phyloP scores from a whole-genome alignment of 2,113 vertebrate genomes.

The Hyla sarda region DNA sequence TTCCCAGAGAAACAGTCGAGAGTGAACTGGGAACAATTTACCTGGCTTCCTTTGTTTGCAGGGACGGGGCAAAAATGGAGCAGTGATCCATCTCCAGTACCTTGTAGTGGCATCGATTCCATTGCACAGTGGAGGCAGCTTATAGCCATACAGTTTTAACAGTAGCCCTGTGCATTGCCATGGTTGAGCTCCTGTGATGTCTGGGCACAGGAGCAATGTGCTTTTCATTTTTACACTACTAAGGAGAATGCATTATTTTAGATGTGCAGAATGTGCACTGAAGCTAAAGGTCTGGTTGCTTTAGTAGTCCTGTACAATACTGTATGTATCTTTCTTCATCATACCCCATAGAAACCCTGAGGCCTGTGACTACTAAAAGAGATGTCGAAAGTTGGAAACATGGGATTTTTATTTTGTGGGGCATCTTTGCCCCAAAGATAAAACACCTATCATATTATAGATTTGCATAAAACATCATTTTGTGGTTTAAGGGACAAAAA shows the following conservation, averaged over 20 bases:
- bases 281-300: neutral
- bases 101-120: conserved; percentile 1
- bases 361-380: neutral
- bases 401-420: neutral
- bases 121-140: neutral
- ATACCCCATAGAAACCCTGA: neutral
- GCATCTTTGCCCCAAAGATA: neutral
- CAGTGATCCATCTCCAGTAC: neutral
- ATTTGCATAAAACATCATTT: too few relatives aligned
- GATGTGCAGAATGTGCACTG: neutral
- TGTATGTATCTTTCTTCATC: neutral
- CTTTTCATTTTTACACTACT: neutral
- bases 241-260: neutral
- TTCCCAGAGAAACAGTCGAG: neutral
- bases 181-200: neutral
- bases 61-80: neutral
- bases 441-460: too few relatives aligned
- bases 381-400: too few relatives aligned
- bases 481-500: too few relatives aligned
- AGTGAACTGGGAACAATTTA: conserved; percentile 14
- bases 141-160: neutral
- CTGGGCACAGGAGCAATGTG: neutral
- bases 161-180: neutral
- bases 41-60: conserved; percentile 10
- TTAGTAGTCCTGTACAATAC: neutral